phyloP scores from a whole-genome alignment of 2,797 vertebrate genomes.

The Manis crassicaudata region DNA sequence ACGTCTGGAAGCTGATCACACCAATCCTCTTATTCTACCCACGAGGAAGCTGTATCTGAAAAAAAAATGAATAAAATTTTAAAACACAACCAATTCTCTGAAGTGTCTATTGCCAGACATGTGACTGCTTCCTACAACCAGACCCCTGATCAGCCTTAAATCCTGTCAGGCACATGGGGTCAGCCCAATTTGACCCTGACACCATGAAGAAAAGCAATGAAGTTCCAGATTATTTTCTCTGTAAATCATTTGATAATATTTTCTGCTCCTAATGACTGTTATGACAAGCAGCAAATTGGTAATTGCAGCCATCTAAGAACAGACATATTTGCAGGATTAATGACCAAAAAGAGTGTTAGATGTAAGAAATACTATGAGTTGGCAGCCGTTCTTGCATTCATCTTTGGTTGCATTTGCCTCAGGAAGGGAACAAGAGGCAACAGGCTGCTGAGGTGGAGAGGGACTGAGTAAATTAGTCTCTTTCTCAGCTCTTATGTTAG shows the following conservation, averaged over 20 bases:
- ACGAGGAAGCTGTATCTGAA: background rate
- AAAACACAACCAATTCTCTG: background rate
- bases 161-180: background rate
- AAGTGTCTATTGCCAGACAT: background rate
- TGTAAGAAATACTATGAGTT: constrained; percentile 45
- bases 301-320: constrained; percentile 52
- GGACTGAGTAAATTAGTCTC: background rate
- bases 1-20: background rate
- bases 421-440: background rate
- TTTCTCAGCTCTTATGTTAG: background rate
- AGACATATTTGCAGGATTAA: constrained; percentile 55
- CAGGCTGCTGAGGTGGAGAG: background rate
- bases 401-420: constrained; percentile 3
- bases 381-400: background rate
- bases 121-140: background rate
- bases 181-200: background rate
- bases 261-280: constrained; percentile 57
- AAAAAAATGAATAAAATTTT: background rate
- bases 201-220: background rate
- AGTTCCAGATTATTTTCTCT: background rate
- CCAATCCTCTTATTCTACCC: background rate
- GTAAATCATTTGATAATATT: constrained; percentile 44
- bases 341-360: background rate
- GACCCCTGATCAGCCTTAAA: background rate
- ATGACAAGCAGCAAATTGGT: constrained; percentile 68